A percentile compares a stretch with the other conserved stretches of the same genome.
phyloP scores from a whole-genome alignment of 2,113 vertebrate genomes.

The Dicerorhinus sumatrensis region DNA sequence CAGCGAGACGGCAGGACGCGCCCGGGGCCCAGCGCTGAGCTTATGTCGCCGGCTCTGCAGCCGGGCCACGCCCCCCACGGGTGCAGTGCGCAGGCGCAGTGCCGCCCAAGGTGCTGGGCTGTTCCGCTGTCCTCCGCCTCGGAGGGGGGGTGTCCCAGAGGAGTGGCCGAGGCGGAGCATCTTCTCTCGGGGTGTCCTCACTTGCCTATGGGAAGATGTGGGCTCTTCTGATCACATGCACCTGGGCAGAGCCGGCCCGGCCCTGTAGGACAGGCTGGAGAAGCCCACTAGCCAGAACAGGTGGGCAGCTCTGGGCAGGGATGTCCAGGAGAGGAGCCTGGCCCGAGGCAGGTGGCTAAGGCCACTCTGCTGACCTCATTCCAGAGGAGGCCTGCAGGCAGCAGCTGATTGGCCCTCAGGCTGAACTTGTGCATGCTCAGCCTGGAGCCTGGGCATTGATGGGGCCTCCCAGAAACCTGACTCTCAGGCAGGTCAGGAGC shows the following conservation, averaged over 20 bases:
- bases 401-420: background rate
- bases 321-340: background rate
- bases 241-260: background rate
- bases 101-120: background rate
- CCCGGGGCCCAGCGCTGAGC: background rate
- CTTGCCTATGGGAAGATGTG: background rate
- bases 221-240: background rate
- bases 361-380: background rate
- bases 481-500: background rate
- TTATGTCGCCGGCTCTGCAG: no score
- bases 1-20: rapidly evolving
- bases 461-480: background rate
- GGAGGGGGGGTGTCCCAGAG: background rate
- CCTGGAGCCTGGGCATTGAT: background rate
- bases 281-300: background rate
- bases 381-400: background rate
- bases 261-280: background rate
- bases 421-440: background rate
- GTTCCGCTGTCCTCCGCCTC: background rate
- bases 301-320: background rate
- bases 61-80: background rate
- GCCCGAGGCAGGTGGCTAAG: background rate
- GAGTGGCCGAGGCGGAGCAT: background rate
- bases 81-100: rapidly evolving
- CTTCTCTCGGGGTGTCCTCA: background rate